A percentile compares a stretch with the other conserved stretches of the same genome.
Conservation (phyloP, 1,140 invertebrate genomes). For the Sinonovacula constricta region DNA sequence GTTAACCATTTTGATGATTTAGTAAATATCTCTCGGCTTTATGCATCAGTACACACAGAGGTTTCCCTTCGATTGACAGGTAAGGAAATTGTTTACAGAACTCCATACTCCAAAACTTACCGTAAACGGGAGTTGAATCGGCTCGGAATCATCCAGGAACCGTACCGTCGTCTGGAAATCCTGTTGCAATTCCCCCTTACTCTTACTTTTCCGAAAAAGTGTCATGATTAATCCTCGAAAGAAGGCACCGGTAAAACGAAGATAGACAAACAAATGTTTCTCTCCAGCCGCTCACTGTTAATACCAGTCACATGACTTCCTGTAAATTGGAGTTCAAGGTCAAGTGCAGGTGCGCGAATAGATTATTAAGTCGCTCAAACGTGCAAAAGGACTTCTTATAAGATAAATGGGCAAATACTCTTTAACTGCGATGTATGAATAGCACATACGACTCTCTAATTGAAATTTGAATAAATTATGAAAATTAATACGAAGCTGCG, state of each 20-base stretch:
- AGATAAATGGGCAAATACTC: no score
- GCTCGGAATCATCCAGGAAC: conserved; percentile 95
- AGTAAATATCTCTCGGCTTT: no score
- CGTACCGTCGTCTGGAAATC: conserved; percentile 94
- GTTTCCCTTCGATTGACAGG: no score
- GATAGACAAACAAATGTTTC: conserved; percentile 47
- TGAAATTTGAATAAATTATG: conserved; percentile 37
- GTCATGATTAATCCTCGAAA: conserved; percentile 52
- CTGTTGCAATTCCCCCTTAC: conserved; percentile 71
- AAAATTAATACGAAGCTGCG: conserved; percentile 37
- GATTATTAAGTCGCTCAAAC: not conserved
- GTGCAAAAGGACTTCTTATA: no score
- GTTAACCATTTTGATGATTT: no score
- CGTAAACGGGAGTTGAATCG: conserved; percentile 97
- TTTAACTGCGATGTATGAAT: no score
- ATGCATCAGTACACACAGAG: no score
- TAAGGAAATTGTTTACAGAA: no score
- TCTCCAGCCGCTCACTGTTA: conserved; percentile 39
- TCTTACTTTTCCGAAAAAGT: conserved; percentile 73
- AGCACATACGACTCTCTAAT: no score
- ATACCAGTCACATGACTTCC: conserved; percentile 62
- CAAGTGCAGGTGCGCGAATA: conserved; percentile 27
- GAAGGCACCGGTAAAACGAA: conserved; percentile 22
- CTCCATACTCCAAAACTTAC: no score
- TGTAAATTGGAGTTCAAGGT: conserved; percentile 60